phyloP scores from a whole-genome alignment of 1,140 invertebrate species.

The Trachelipus rathkii region DNA sequence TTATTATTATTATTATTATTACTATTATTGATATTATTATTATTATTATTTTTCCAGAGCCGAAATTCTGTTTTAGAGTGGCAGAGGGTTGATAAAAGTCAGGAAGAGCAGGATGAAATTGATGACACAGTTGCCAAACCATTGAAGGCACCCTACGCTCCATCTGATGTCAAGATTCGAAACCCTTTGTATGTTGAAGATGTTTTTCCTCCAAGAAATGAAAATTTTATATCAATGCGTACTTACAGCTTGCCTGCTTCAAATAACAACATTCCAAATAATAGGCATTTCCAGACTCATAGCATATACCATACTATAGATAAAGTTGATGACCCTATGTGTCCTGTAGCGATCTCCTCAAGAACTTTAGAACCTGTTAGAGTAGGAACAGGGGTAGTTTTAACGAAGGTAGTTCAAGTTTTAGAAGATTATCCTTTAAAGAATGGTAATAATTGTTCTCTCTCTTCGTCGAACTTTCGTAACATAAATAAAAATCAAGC shows the following conservation, averaged over 20 bases:
- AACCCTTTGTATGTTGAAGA: background rate
- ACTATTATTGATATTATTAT: background rate
- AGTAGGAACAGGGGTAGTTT: background rate
- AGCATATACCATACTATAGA: background rate
- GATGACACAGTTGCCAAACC: background rate
- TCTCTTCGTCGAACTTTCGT: background rate
- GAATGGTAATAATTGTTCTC: background rate
- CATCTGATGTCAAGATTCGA: background rate
- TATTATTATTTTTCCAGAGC: constrained; percentile 1
- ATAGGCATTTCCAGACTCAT: background rate
- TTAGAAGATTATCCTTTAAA: background rate
- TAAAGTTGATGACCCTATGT: background rate
- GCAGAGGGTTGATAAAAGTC: background rate
- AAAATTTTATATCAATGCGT: background rate
- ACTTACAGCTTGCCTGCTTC: background rate
- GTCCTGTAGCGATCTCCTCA: background rate
- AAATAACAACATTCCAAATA: background rate
- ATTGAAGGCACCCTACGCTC: background rate
- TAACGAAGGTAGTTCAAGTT: background rate
- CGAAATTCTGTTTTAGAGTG: background rate
- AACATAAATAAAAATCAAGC: background rate
- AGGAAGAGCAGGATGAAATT: background rate
- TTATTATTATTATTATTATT: constrained; percentile 13
- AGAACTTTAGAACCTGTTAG: background rate
- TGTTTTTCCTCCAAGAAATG: background rate